Evolutionary conservation across 2,113 vertebrate species (phyloP), one percentile per base, ranked within the genome.

Genomic region (Perognathus longimembris): DNA sequence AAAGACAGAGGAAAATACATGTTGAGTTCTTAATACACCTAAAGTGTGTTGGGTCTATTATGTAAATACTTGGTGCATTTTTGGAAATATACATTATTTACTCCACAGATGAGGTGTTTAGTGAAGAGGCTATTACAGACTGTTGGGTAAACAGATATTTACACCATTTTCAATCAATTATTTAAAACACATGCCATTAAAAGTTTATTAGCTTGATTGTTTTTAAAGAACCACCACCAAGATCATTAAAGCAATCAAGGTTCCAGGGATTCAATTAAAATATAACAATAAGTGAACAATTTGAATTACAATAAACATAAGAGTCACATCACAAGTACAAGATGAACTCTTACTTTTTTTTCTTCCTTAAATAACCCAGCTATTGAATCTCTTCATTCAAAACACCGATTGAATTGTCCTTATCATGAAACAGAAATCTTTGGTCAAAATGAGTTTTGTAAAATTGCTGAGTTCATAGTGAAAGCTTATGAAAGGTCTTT

Each of bases 201-300:
- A 81, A 57, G 74, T 97, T 97, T 96, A 93, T 96, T 96, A 94
- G 85, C 50, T 9, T 96, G 92, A 94, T 95, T 96, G 84, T 86
- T 95, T 97, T 95, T 94, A 93, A 94, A 87, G 91, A 96, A 87
- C n/a, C 17, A 92, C 38, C 42, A 90, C 67, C 69, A 85, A 81
- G 64, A 91, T 88, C 73, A 94, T 89, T 95, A 93, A 89, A 85
- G 91, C 78, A 93, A 97, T 96, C 78, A 94, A 94, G 61, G 61
- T 94, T 94, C 93, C 89, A 83, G 92, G 69, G 74, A 92, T 70
- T 91, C 67, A 95, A 94, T 73, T 96, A 92, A 96, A 97, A 93
- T 74, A 89, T 85, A 97, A 93, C 63, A 95, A 79, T 94, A 96
- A 96, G 59, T 80, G 70, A 94, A 94, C 77, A 85, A 94, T 93